phyloP scores from a whole-genome alignment of 2,113 vertebrate species.

The Propithecus coquereli region DNA sequence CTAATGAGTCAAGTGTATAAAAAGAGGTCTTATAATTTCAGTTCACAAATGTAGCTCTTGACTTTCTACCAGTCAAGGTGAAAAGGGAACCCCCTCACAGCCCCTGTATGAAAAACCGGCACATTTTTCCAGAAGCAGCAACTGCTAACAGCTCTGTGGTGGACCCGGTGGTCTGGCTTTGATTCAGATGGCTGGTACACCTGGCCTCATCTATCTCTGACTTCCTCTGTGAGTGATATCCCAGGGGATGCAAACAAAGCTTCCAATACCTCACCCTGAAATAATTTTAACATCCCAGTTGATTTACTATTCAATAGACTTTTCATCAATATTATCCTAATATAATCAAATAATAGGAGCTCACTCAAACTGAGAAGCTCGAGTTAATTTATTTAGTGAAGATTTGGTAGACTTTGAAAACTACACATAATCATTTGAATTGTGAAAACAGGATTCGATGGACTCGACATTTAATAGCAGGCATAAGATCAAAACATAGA shows the following conservation, averaged over 20 bases:
- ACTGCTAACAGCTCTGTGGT: neutral
- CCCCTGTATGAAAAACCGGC: neutral
- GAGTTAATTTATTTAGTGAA: neutral
- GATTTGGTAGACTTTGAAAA: neutral
- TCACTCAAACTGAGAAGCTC: neutral
- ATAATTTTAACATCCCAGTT: neutral
- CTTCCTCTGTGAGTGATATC: neutral
- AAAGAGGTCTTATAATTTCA: neutral
- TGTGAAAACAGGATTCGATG: neutral
- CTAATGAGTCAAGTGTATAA: neutral
- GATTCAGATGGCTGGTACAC: neutral
- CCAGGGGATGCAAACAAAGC: neutral
- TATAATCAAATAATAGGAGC: neutral
- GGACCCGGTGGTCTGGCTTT: neutral
- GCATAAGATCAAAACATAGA: neutral
- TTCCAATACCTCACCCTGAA: neutral
- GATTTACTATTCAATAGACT: neutral
- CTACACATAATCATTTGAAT: neutral
- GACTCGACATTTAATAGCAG: neutral
- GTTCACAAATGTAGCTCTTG: neutral
- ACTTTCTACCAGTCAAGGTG: neutral
- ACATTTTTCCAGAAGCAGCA: neutral
- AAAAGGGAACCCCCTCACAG: neutral
- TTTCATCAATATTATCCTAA: neutral
- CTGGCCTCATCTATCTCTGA: neutral